phyloP scores from a whole-genome alignment of 2,888 invertebrate genomes.

The Drosophila parthenogenetica region DNA sequence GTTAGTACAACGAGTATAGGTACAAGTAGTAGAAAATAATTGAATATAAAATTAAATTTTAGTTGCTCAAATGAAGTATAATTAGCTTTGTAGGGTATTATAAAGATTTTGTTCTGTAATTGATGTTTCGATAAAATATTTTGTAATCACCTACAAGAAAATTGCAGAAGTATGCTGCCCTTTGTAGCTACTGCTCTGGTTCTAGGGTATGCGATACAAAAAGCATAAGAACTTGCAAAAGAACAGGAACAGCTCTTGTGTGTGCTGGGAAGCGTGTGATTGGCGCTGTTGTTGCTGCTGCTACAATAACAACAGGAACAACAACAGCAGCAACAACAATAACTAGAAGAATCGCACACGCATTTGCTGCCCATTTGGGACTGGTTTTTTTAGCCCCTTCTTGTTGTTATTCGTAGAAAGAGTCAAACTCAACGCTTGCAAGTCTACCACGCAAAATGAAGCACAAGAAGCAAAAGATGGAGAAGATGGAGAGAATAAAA shows the following conservation, averaged over 20 bases:
- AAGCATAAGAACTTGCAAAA: conserved; percentile 59
- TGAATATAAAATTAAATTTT: too few relatives aligned
- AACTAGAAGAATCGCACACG: conserved; percentile 51
- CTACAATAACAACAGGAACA: conserved; percentile 24
- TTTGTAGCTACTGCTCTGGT: background rate
- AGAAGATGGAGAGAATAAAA: conserved; percentile 6
- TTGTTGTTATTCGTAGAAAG: conserved; percentile 43
- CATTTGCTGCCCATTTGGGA: conserved; percentile 52
- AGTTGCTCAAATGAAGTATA: too few relatives aligned
- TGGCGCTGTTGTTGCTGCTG: conserved; percentile 57
- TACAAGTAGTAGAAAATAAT: too few relatives aligned
- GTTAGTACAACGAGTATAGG: too few relatives aligned
- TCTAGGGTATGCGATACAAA: conserved; percentile 20
- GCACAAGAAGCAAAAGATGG: background rate
- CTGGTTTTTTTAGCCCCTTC: conserved; percentile 41
- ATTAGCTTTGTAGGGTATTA: too few relatives aligned
- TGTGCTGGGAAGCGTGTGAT: conserved; percentile 74
- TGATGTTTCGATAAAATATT: too few relatives aligned
- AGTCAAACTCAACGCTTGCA: conserved; percentile 71
- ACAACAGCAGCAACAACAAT: conserved; percentile 30
- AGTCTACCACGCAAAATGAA: conserved; percentile 60
- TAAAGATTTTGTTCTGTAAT: too few relatives aligned
- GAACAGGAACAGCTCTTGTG: conserved; percentile 71
- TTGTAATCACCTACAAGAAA: too few relatives aligned
- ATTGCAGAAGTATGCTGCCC: background rate